A percentile compares a stretch with the other conserved stretches of the same genome.
These are phyloP conservation scores for Micromys minutus DNA, from an alignment of 2,113 vertebrate species.

Conservation along the genomic window DNA sequence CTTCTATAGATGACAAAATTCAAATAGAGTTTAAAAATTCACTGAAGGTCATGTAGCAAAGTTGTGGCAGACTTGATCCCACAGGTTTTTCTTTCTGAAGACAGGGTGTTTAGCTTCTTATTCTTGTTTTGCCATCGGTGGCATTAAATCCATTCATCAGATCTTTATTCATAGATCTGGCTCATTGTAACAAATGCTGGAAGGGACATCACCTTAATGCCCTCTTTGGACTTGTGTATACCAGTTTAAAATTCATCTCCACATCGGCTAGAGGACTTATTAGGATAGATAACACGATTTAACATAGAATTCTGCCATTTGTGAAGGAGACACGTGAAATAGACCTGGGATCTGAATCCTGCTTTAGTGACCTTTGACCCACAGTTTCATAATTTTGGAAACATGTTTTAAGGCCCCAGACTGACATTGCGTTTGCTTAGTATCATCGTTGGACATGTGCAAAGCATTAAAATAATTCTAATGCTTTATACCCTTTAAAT, in stretches of 20 bases:
- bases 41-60: not conserved
- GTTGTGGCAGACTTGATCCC: not conserved
- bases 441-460: too few species aligned
- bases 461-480: not conserved
- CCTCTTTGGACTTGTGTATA: not conserved
- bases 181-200: not conserved
- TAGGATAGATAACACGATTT: constrained; percentile 14
- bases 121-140: not conserved
- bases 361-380: not conserved
- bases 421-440: not conserved
- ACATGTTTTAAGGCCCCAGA: not conserved
- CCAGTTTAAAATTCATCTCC: constrained; percentile 10
- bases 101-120: not conserved
- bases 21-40: not conserved
- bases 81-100: not conserved
- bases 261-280: not conserved
- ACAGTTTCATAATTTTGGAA: not conserved
- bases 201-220: not conserved
- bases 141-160: not conserved
- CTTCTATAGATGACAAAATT: not conserved
- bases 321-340: not conserved
- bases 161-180: too few species aligned
- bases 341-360: not conserved
- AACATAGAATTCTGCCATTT: constrained; percentile 27
- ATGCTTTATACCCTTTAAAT: not conserved